Evolutionary conservation across 2,888 invertebrate genomes (phyloP).

Genomic region (Pinctada fucata): DNA sequence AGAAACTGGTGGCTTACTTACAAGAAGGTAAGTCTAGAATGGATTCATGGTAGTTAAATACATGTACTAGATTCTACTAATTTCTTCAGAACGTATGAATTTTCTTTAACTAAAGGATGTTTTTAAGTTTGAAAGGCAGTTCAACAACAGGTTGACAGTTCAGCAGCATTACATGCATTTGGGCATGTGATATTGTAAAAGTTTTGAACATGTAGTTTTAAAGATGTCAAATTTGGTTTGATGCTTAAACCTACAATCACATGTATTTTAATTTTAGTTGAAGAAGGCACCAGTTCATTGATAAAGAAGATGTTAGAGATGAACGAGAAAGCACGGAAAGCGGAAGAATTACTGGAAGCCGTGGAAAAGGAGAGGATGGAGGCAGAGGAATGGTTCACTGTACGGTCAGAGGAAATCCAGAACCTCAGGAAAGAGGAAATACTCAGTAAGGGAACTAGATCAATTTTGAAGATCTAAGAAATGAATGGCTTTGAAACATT

Average conservation of each 20-base stretch:
- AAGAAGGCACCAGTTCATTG: conserved; percentile 61
- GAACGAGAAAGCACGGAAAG: conserved; percentile 71
- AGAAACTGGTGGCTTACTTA: conserved; percentile 57
- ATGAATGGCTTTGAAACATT: neutral
- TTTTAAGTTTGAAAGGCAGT: too few relatives aligned
- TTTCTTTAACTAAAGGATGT: too few relatives aligned
- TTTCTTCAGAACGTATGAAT: too few relatives aligned
- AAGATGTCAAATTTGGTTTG: too few relatives aligned
- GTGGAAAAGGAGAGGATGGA: conserved; percentile 73
- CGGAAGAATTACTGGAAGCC: conserved; percentile 71
- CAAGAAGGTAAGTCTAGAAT: conserved; percentile 54
- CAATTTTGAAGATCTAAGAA: neutral
- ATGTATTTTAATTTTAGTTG: conserved; percentile 53
- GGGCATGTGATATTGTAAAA: too few relatives aligned
- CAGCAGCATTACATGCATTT: too few relatives aligned
- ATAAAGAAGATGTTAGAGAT: conserved; percentile 66
- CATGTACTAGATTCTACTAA: too few relatives aligned
- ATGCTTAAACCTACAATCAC: too few relatives aligned
- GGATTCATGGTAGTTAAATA: too few relatives aligned
- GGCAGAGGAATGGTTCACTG: conserved; percentile 70
- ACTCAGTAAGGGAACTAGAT: conserved; percentile 61
- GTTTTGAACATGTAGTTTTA: too few relatives aligned
- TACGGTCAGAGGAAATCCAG: conserved; percentile 71
- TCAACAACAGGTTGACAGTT: too few relatives aligned
- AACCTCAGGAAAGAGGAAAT: conserved; percentile 73